phyloP scores from a whole-genome alignment of 1,140 invertebrate genomes.

The Druon quercuslanigerum region DNA sequence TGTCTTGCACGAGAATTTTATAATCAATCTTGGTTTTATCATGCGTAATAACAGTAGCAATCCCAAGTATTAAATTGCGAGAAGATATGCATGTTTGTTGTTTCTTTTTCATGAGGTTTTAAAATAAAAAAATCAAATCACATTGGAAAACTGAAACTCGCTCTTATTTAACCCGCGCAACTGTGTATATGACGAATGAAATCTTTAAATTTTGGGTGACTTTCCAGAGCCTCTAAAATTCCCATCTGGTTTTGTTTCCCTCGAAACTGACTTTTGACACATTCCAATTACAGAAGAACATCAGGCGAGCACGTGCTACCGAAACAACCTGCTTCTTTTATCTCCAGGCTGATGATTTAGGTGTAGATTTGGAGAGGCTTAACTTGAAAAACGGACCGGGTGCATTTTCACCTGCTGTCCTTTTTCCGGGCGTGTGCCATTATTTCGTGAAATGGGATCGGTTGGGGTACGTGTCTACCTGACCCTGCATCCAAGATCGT shows the following conservation, averaged over 20 bases:
- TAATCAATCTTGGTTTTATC: no score
- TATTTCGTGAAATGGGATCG: slow-evolving; percentile 46
- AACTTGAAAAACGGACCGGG: slow-evolving; percentile 36
- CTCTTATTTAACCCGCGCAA: no score
- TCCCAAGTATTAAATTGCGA: no score
- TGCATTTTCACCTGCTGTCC: slow-evolving; percentile 8
- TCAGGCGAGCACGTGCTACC: slow-evolving; percentile 25
- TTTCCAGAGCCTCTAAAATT: neutral
- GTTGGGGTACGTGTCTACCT: slow-evolving; percentile 49
- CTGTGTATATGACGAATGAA: neutral
- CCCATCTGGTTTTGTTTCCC: neutral
- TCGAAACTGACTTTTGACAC: slow-evolving; percentile 8
- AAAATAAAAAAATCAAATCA: no score
- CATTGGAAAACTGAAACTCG: no score
- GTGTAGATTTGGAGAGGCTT: slow-evolving; percentile 40
- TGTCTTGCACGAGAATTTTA: no score
- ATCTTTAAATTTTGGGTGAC: neutral
- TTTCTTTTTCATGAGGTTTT: no score
- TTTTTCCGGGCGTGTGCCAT: slow-evolving; percentile 28
- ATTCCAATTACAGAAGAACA: slow-evolving; percentile 20
- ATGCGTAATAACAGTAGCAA: no score
- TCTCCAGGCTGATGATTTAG: slow-evolving; percentile 6
- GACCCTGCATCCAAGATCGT: slow-evolving; percentile 66
- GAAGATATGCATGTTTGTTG: no score
- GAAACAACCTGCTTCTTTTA: slow-evolving; percentile 3